Percentiles rank a stretch among this genome's conserved stretches.
Evolutionary conservation across 1,140 invertebrate species (phyloP).

Genomic region (Dreissena rostriformis): DNA sequence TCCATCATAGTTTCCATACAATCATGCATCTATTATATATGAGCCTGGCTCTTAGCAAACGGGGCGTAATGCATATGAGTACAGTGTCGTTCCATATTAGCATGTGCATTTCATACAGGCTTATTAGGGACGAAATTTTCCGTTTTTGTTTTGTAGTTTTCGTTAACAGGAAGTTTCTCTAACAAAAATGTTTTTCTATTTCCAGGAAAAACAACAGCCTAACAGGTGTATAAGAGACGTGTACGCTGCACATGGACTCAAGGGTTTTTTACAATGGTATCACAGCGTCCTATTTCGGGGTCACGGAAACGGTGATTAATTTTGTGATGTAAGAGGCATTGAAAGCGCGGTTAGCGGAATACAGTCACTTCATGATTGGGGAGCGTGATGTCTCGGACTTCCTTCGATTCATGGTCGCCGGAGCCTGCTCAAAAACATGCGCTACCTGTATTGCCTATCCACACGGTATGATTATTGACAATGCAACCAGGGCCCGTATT

Average conservation of each 20-base stretch:
- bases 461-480: conserved; percentile 93
- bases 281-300: conserved; percentile 98
- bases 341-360: conserved; percentile 72
- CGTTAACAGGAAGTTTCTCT: too few relatives aligned
- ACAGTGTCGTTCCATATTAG: too few relatives aligned
- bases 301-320: conserved; percentile 99
- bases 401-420: conserved; percentile 96
- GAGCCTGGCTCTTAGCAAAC: too few relatives aligned
- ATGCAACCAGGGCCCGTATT: too few relatives aligned
- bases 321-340: conserved; percentile 98
- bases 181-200: conserved; percentile 17
- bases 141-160: too few relatives aligned
- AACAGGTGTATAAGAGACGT: conserved; percentile 80
- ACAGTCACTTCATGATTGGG: conserved; percentile 83
- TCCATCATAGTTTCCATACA: too few relatives aligned
- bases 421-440: conserved; percentile 96
- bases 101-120: too few relatives aligned
- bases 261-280: conserved; percentile 99
- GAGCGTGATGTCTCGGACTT: conserved; percentile 85
- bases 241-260: conserved; percentile 87
- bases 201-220: conserved; percentile 79
- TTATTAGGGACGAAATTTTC: too few relatives aligned
- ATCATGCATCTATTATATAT: too few relatives aligned
- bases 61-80: too few relatives aligned
- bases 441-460: conserved; percentile 98